Percentiles rank a stretch among this genome's conserved stretches.
phyloP scores from a whole-genome alignment of 2,797 vertebrate species.

The Meda fulgida region DNA sequence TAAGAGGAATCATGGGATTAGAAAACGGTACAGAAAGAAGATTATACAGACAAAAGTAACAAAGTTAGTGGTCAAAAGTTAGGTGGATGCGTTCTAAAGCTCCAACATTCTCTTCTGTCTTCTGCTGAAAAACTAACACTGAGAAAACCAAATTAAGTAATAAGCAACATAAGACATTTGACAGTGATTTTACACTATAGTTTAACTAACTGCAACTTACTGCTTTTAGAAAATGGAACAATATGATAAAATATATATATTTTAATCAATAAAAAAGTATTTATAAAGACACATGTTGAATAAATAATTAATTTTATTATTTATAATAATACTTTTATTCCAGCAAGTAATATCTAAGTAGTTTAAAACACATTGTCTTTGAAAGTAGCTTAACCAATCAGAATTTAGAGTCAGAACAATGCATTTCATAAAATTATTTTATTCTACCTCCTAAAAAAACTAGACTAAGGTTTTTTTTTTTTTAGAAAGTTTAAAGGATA shows the following conservation, averaged over 20 bases:
- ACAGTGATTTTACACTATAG: background rate
- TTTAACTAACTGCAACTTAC: background rate
- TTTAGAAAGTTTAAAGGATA: too few species aligned
- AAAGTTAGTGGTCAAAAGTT: constrained; percentile 19
- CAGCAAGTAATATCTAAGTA: background rate
- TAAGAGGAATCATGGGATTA: constrained; percentile 10
- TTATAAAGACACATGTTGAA: background rate
- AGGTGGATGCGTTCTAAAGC: background rate
- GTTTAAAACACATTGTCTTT: background rate
- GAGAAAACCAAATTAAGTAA: background rate
- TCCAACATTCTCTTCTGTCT: background rate
- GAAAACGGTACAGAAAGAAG: constrained; percentile 12
- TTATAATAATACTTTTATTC: background rate
- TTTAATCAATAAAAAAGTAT: background rate
- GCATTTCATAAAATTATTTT: background rate
- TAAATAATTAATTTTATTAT: background rate
- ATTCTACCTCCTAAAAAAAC: background rate
- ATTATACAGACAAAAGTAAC: background rate
- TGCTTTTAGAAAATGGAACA: background rate
- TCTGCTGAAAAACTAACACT: background rate
- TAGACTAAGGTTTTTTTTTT: too few species aligned
- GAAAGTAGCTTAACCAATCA: background rate
- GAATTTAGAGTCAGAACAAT: background rate
- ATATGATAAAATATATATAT: background rate
- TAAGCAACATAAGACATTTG: background rate